Base-by-base conservation (phyloP, 1,140 invertebrate species). In the Lucilia cuprina region DNA sequence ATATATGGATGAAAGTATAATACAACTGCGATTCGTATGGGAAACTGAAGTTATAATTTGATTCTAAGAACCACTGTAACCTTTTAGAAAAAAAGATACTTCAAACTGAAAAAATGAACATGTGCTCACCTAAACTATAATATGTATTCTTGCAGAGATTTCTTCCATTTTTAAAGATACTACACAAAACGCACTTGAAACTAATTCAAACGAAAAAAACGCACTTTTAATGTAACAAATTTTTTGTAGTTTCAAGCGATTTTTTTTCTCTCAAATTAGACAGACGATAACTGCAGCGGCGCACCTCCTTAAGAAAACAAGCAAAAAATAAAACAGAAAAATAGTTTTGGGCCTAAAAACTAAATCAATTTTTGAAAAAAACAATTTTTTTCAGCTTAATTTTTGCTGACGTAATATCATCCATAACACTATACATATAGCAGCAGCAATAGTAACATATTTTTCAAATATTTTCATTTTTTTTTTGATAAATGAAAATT, bases 161-260 rank as follows among this genome's bases (percentile, higher is more conserved):
- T 70, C 65, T 70, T 70, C 65, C n/a, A 70, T 70, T 60, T 17
- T 17, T 60, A 60, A 60, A 60, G 7, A 70, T 21, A 70, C 65
- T 70, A 12, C 17, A 55, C 7, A 70, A 70, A 70, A 70, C 65
- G 65, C 65, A 70, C 65, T 70, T 70, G 65, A 70, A 70, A 70
- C 65, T 70, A n/a, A 7, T 70, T 70, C n/a, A 70, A 21, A n/a
- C n/a, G n/a, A n/a, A n/a, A 30, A 21, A 21, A 70, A 70, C 65
- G 65, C 65, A 70, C 65, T 21, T 70, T 70, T 70, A 70, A 21
- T 70, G 65, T 19, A 70, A 70, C 65, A 70, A 70, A 60, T 60
- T 70, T 21, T 70, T 70, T 12, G 8, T 5, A 25, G 19, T 25
- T 70, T 30, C 25, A 3, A 30, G 25, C 25, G 25, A 3, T 30